These are phyloP conservation scores for Poecile atricapillus DNA, from an alignment of 2,113 vertebrate species.

Conservation along the genomic window DNA sequence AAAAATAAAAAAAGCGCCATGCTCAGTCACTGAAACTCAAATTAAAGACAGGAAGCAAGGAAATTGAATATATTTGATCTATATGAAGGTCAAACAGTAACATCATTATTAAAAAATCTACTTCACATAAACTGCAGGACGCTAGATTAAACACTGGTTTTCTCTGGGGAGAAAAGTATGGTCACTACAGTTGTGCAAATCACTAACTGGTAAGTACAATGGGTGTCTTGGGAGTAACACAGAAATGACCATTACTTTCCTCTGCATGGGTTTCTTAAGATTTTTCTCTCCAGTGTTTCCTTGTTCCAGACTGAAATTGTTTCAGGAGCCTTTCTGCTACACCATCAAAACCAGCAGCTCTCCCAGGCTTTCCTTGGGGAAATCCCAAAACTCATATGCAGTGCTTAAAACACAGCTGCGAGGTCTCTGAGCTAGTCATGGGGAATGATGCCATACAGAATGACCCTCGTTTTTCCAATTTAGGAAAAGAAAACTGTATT, in stretches of 20 bases:
- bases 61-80: neutral
- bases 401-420: neutral
- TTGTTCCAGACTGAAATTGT: neutral
- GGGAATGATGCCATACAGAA: neutral
- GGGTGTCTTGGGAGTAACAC: neutral
- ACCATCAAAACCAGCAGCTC: fast-evolving
- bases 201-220: neutral
- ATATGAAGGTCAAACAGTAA: neutral
- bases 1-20: neutral
- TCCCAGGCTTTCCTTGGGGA: neutral
- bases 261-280: neutral
- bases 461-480: neutral
- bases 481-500: neutral
- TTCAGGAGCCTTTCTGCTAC: neutral
- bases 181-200: neutral
- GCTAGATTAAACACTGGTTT: neutral
- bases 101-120: neutral
- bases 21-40: neutral
- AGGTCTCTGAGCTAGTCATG: neutral
- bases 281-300: neutral
- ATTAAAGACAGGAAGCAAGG: neutral
- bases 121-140: neutral
- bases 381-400: neutral
- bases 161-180: neutral
- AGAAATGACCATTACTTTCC: neutral